These are phyloP conservation scores for Dicrostonyx torquatus DNA, from an alignment of 2,797 vertebrate genomes.

Conservation along the genomic window DNA sequence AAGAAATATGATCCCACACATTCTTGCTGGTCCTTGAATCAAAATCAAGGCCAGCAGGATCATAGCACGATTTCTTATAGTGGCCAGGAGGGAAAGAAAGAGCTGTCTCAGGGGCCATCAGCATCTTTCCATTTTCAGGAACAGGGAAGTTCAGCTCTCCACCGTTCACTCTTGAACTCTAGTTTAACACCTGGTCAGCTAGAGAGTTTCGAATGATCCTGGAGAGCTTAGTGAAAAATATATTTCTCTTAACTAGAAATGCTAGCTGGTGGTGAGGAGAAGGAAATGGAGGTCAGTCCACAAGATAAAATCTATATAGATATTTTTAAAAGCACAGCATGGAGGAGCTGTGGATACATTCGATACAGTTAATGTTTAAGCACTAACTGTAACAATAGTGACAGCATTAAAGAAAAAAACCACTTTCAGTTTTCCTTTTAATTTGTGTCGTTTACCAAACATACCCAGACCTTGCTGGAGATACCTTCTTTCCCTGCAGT, in stretches of 20 bases:
- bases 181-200: neutral
- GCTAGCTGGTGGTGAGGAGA: too few relatives aligned
- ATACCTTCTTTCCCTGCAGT: neutral
- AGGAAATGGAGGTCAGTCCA: too few relatives aligned
- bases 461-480: neutral
- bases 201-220: neutral
- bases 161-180: neutral
- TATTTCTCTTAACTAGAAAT: neutral
- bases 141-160: neutral
- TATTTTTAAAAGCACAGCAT: neutral
- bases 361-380: neutral
- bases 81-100: neutral
- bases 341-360: neutral
- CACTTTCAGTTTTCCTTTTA: neutral
- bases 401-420: neutral
- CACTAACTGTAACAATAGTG: neutral
- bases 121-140: fast-evolving
- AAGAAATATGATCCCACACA: neutral
- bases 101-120: neutral
- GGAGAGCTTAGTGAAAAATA: neutral
- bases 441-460: neutral
- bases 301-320: neutral
- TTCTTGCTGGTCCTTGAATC: neutral
- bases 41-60: neutral
- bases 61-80: neutral